Conservation (phyloP, 2,888 invertebrate species). For the Acanthosepion esculentum region DNA sequence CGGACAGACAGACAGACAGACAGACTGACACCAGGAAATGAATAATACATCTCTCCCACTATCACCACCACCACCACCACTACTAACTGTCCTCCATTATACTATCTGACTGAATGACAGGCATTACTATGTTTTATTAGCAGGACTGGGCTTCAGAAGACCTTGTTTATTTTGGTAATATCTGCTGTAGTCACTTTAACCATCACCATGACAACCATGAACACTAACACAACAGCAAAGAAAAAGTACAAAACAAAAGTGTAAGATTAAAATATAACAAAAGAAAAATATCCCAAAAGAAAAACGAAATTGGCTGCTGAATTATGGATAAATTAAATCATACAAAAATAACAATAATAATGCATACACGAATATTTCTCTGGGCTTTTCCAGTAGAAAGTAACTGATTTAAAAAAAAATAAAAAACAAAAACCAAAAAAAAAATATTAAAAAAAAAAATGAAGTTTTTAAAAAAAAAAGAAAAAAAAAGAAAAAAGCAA, state of each 20-base stretch:
- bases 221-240: constrained; percentile 1
- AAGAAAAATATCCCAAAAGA: not conserved
- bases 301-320: not conserved
- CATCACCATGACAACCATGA: constrained; percentile 33
- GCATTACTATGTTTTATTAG: constrained; percentile 1
- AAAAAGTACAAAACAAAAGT: not conserved
- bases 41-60: constrained; percentile 5
- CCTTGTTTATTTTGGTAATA: constrained; percentile 33
- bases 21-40: constrained; percentile 33
- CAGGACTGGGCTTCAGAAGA: not conserved
- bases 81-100: constrained; percentile 33
- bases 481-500: not conserved
- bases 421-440: not conserved
- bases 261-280: not conserved
- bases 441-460: not conserved
- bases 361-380: not conserved
- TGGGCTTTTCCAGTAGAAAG: constrained; percentile 4
- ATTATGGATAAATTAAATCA: not conserved
- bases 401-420: not conserved
- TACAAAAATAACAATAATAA: not conserved
- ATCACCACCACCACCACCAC: not conserved
- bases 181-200: not conserved
- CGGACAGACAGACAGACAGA: not conserved
- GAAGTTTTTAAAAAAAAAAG: not conserved
- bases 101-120: not conserved